phyloP scores from a whole-genome alignment of 2,888 invertebrate genomes.

The Lasioglossum figueresi region DNA sequence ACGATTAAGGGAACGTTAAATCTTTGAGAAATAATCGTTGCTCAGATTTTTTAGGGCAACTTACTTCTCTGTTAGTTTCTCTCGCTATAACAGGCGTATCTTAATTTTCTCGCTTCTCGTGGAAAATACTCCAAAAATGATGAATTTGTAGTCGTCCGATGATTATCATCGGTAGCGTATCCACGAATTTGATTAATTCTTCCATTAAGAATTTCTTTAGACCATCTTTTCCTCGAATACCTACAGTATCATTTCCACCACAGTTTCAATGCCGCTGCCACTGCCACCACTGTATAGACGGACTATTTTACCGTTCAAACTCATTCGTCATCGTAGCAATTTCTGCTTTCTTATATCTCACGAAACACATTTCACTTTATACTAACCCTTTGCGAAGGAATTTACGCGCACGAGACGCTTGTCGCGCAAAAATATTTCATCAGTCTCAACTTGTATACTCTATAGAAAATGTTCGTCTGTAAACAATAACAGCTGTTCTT shows the following conservation, averaged over 20 bases:
- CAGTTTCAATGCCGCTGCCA: conserved; percentile 28
- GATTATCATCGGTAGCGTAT: conserved; percentile 57
- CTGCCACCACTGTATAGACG: conserved; percentile 21
- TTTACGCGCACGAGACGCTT: neutral
- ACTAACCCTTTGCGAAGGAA: neutral
- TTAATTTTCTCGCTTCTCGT: conserved; percentile 13
- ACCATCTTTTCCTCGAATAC: conserved; percentile 45
- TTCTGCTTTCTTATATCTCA: neutral
- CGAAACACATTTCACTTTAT: conserved; percentile 10
- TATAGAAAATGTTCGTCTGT: conserved; percentile 78
- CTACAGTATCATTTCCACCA: conserved; percentile 41
- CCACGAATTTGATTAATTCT: conserved; percentile 56
- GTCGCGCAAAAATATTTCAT: conserved; percentile 49
- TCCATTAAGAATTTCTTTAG: conserved; percentile 58
- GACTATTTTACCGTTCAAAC: conserved; percentile 24
- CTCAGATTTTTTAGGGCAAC: conserved; percentile 26
- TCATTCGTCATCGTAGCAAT: neutral
- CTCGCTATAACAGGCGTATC: conserved; percentile 14
- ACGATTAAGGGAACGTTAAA: neutral
- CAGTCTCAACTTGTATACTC: conserved; percentile 42
- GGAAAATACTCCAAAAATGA: conserved; percentile 43
- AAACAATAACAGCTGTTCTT: conserved; percentile 81
- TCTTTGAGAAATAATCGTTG: conserved; percentile 39
- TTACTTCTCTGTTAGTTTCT: conserved; percentile 50
- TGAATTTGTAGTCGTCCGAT: conserved; percentile 57